These are phyloP conservation scores for Aptenodytes forsteri DNA, from an alignment of 2,113 vertebrate genomes.

Conservation along the genomic window DNA sequence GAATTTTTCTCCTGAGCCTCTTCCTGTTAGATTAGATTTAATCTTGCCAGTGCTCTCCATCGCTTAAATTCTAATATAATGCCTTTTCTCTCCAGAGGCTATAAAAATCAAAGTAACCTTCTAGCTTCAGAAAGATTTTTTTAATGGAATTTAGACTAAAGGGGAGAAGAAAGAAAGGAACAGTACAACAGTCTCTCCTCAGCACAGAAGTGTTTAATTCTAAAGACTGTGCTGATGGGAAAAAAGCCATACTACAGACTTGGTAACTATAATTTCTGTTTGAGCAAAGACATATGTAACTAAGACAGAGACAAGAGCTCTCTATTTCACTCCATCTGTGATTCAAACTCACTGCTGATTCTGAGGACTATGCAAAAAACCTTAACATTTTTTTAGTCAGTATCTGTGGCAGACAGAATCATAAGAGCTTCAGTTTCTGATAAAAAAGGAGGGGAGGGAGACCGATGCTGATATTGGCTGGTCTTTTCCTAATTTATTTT, in stretches of 20 bases:
- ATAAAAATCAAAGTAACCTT: not conserved
- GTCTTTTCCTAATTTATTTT: not conserved
- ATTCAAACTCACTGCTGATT: not conserved
- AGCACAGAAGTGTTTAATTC: not conserved
- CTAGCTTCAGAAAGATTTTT: not conserved
- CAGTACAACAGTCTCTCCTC: not conserved
- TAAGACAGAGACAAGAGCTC: conserved; percentile 31
- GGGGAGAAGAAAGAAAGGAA: not conserved
- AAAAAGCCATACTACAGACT: not conserved
- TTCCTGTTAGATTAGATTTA: not conserved
- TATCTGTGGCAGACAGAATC: not conserved
- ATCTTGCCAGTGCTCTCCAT: not conserved
- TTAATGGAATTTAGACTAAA: not conserved
- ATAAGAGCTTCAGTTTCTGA: not conserved
- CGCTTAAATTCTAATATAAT: not conserved
- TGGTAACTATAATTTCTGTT: conserved; percentile 2
- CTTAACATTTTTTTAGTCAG: not conserved
- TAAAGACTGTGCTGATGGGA: not conserved
- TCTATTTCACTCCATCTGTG: conserved; percentile 43
- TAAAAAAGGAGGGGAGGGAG: not conserved
- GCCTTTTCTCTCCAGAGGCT: not conserved
- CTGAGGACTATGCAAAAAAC: not conserved
- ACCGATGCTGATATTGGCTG: not conserved
- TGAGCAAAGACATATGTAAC: conserved; percentile 43
- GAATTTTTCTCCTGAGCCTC: not conserved